Evolutionary conservation across 23 tunicate genomes (phyloP).

Genomic region (Halocynthia roretzi): DNA sequence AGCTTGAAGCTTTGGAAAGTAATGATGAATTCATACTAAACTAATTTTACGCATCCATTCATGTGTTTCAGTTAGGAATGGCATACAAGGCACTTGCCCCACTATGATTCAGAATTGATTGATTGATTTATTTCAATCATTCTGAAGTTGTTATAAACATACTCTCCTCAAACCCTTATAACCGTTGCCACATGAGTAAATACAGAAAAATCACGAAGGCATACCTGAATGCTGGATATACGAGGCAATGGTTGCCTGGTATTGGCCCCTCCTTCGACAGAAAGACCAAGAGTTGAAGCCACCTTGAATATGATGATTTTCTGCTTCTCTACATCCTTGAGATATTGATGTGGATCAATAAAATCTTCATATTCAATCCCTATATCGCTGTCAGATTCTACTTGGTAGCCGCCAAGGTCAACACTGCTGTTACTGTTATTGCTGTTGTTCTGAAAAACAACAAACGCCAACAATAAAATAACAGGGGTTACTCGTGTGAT

Average conservation of each 20-base stretch:
- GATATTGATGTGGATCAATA: constrained; percentile 1
- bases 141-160: too few species aligned
- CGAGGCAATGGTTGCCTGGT: constrained; percentile 74
- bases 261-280: constrained; percentile 70
- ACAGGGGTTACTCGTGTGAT: too few species aligned
- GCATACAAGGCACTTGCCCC: too few species aligned
- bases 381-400: background rate
- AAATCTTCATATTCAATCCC: constrained; percentile 8
- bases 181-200: background rate
- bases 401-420: too few species aligned
- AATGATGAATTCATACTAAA: background rate
- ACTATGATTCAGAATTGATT: background rate
- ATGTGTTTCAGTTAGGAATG: too few species aligned
- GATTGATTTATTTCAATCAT: too few species aligned
- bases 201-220: background rate
- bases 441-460: too few species aligned
- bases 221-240: constrained; percentile 40
- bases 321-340: constrained; percentile 47
- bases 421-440: too few species aligned
- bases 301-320: constrained; percentile 50
- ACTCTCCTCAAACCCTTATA: too few species aligned
- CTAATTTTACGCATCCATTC: background rate
- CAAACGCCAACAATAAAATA: too few species aligned
- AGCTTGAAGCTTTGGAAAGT: background rate
- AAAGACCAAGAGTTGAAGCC: constrained; percentile 36